These are phyloP conservation scores for Atta cephalotes DNA, from an alignment of 1,140 invertebrate species.

Conservation along the genomic window DNA sequence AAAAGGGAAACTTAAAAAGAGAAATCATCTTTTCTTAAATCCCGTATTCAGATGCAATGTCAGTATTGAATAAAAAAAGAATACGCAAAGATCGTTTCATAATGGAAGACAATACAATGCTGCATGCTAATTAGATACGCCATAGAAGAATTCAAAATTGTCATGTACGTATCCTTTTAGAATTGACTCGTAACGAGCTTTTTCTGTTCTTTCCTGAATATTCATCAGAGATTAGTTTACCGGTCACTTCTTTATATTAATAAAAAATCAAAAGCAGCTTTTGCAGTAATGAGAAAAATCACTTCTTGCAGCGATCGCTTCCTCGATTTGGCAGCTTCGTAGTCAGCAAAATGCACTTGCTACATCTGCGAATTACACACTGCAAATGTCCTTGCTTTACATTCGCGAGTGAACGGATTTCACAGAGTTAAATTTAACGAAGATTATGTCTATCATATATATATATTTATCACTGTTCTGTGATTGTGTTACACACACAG, in stretches of 20 bases:
- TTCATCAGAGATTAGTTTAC: conserved; percentile 23
- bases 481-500: not conserved
- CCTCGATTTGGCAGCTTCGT: not conserved
- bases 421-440: not conserved
- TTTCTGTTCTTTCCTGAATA: not conserved
- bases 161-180: conserved; percentile 40
- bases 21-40: not conserved
- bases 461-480: not conserved
- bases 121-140: conserved; percentile 54
- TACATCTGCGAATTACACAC: conserved; percentile 49
- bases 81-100: not conserved
- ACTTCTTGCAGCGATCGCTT: conserved; percentile 54
- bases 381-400: conserved; percentile 28
- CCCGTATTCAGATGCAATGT: not conserved
- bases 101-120: not conserved
- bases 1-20: not conserved
- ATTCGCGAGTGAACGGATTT: conserved; percentile 15
- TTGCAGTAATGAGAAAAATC: conserved; percentile 44
- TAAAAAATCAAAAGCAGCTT: conserved; percentile 53
- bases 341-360: conserved; percentile 57
- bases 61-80: not conserved
- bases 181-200: not conserved
- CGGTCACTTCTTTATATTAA: conserved; percentile 41
- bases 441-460: not conserved
- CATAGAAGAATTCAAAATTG: conserved; percentile 28